These are phyloP conservation scores for Centrocercus urophasianus DNA, from an alignment of 2,113 vertebrate species.

Conservation along the genomic window DNA sequence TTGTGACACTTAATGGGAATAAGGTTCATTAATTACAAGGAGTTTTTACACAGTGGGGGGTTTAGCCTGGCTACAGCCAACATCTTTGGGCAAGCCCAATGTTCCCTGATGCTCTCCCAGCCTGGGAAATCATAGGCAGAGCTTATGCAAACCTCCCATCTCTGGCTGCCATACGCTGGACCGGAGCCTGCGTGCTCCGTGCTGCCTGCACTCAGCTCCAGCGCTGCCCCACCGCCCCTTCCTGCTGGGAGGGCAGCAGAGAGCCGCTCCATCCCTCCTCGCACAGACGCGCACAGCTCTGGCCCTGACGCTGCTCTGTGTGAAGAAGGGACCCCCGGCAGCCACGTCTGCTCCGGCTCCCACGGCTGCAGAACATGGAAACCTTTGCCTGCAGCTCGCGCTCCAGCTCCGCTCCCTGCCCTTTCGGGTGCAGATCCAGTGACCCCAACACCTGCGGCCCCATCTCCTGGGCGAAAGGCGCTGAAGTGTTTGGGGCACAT, in stretches of 20 bases:
- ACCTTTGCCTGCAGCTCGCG: background rate
- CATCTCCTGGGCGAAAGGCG: background rate
- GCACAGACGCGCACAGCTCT: background rate
- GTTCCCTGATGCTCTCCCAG: background rate
- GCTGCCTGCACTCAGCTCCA: background rate
- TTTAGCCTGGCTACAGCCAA: background rate
- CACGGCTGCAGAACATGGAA: background rate
- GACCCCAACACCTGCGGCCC: background rate
- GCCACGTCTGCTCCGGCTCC: background rate
- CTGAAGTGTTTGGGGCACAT: background rate
- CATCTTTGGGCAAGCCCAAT: background rate
- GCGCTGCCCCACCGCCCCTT: background rate
- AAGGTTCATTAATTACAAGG: conserved; percentile 9
- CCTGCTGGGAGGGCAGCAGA: background rate
- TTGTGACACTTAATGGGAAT: background rate
- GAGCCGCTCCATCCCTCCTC: background rate
- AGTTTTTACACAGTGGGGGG: background rate
- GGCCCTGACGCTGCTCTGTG: background rate
- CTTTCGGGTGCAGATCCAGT: fast-evolving
- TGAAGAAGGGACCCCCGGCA: background rate
- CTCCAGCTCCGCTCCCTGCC: background rate
- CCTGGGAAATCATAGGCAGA: background rate
- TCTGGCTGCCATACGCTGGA: background rate
- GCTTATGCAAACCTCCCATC: conserved; percentile 15
- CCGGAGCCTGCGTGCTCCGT: background rate